Conservation (phyloP, 2,888 invertebrate species). For the Melanostoma mellinum region DNA sequence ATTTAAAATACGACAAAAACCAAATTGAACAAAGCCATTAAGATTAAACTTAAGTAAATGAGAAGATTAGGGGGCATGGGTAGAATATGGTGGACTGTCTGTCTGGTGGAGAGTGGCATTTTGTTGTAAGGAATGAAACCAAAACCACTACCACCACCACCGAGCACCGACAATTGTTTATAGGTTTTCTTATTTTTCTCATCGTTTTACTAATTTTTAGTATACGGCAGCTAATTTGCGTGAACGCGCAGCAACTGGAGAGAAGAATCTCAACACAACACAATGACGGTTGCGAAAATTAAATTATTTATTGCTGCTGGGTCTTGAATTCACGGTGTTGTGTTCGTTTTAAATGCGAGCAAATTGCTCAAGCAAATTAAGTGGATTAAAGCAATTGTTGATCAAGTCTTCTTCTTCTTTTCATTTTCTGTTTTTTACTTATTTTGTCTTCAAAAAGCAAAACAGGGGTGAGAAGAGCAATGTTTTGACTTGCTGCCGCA, state of each 20-base stretch:
- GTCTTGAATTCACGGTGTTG: constrained; percentile 43
- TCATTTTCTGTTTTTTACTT: constrained; percentile 21
- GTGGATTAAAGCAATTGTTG: constrained; percentile 66
- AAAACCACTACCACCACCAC: no score
- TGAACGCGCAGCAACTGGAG: constrained; percentile 23
- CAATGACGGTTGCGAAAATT: constrained; percentile 40
- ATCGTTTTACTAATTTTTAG: constrained; percentile 25
- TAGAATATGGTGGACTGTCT: not conserved
- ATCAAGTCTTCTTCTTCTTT: constrained; percentile 37
- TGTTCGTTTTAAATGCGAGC: constrained; percentile 58
- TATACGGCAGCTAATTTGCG: constrained; percentile 38
- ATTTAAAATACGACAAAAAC: constrained; percentile 35
- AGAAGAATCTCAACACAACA: constrained; percentile 28
- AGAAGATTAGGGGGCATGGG: constrained; percentile 48
- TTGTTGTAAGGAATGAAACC: not conserved
- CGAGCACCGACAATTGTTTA: not conserved
- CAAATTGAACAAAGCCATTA: constrained; percentile 59
- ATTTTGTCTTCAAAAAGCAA: not conserved
- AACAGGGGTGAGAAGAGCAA: not conserved
- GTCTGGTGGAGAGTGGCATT: not conserved
- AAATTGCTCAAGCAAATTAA: constrained; percentile 66
- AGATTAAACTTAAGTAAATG: constrained; percentile 64
- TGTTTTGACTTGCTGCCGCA: constrained; percentile 39
- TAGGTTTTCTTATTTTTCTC: not conserved
- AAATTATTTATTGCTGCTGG: constrained; percentile 50